phyloP scores from a whole-genome alignment of 53 echinoderm and acorn worm genomes.

The Actinopyga echinites region DNA sequence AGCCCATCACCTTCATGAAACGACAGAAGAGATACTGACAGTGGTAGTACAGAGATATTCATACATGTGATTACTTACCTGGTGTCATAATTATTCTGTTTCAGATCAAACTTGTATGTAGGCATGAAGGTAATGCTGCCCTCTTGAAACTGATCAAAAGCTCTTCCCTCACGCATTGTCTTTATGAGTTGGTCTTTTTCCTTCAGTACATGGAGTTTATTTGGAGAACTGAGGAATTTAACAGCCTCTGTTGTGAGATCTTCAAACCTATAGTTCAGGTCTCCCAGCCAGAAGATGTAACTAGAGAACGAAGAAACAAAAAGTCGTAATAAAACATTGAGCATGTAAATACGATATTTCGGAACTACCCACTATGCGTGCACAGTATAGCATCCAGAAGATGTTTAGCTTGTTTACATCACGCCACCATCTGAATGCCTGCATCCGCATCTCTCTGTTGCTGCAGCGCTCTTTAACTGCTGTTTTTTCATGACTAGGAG shows the following conservation, averaged over 20 bases:
- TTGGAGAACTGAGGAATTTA: constrained; percentile 64
- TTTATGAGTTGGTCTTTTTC: constrained; percentile 86
- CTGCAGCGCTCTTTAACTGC: no score
- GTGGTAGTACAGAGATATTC: no score
- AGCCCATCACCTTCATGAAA: no score
- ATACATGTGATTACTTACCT: constrained; percentile 47
- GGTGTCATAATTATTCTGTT: constrained; percentile 68
- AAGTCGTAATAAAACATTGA: neutral
- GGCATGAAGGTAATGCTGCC: constrained; percentile 78
- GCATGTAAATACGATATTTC: neutral
- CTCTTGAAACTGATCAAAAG: constrained; percentile 73
- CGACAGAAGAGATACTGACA: no score
- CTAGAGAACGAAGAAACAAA: constrained; percentile 28
- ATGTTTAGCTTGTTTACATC: no score
- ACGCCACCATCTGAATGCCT: no score
- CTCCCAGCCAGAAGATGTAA: constrained; percentile 89
- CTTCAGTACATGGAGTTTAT: constrained; percentile 73
- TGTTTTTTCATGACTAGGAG: no score
- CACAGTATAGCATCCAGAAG: neutral
- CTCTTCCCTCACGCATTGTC: constrained; percentile 61
- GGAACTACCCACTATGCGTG: no score
- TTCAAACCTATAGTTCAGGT: constrained; percentile 88
- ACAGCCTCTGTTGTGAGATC: constrained; percentile 70
- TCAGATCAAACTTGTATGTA: constrained; percentile 83
- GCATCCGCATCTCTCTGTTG: neutral